These are phyloP conservation scores for Ceratotherium simum DNA, from an alignment of 2,113 vertebrate species.

Conservation along the genomic window DNA sequence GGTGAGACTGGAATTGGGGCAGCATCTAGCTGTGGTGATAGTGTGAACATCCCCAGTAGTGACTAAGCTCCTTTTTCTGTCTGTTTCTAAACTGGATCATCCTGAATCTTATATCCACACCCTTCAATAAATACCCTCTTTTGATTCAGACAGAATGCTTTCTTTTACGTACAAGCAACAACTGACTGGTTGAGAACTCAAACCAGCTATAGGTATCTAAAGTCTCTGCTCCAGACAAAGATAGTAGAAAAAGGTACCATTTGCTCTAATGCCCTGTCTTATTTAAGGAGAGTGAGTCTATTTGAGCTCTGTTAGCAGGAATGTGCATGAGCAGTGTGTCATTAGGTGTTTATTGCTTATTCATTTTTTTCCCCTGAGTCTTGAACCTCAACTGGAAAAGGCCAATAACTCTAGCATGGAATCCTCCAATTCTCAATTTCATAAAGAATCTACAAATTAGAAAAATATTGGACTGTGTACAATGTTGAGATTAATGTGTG, in stretches of 20 bases:
- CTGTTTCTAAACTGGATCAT: neutral
- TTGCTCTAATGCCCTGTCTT: neutral
- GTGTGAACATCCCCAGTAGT: neutral
- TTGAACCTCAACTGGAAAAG: slow-evolving; percentile 14
- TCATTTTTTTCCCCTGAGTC: neutral
- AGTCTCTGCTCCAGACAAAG: neutral
- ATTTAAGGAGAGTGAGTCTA: neutral
- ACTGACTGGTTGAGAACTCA: neutral
- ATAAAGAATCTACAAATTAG: neutral
- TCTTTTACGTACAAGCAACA: neutral
- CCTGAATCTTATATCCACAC: neutral
- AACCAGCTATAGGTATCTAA: neutral
- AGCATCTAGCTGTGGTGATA: neutral
- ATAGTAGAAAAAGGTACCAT: neutral
- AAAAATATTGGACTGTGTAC: neutral
- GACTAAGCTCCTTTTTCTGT: neutral
- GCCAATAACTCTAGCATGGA: neutral
- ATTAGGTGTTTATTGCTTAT: neutral
- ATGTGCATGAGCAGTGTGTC: neutral
- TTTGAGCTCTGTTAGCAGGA: neutral
- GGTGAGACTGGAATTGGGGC: neutral
- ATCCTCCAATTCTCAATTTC: neutral
- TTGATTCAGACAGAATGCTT: neutral
- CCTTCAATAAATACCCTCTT: neutral
- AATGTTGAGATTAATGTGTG: neutral